These are phyloP conservation scores for Eulacestoma nigropectus DNA, from an alignment of 2,113 vertebrate genomes.

Conservation along the genomic window DNA sequence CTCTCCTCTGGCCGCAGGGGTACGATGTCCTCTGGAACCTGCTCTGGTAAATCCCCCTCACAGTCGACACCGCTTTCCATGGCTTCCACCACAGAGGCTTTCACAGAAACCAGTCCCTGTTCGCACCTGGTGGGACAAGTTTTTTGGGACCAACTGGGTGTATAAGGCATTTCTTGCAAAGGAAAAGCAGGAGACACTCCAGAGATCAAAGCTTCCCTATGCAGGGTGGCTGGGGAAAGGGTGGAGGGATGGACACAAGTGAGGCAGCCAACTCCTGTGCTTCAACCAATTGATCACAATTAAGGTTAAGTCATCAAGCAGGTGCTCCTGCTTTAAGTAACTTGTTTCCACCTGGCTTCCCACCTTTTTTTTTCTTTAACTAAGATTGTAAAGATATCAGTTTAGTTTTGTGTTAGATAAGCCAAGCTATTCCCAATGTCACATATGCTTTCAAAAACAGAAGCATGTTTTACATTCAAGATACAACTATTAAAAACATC, in stretches of 20 bases:
- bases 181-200: background rate
- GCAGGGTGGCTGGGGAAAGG: rapidly evolving
- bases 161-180: slow-evolving; percentile 30
- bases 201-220: rapidly evolving
- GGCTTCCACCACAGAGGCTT: slow-evolving; percentile 65
- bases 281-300: rapidly evolving
- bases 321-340: background rate
- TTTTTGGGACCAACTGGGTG: slow-evolving; percentile 51
- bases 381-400: background rate
- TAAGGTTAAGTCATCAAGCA: background rate
- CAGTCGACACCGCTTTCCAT: slow-evolving; percentile 39
- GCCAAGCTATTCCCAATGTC: background rate
- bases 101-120: slow-evolving; percentile 60
- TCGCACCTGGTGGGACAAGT: slow-evolving; percentile 69
- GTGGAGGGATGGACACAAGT: rapidly evolving
- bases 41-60: slow-evolving; percentile 55
- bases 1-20: background rate
- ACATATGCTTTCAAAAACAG: background rate
- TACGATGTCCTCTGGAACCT: slow-evolving; percentile 58
- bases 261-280: background rate
- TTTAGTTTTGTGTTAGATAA: background rate
- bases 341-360: background rate
- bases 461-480: rapidly evolving
- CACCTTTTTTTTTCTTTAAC: background rate
- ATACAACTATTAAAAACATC: background rate